Evolutionary conservation across 1,140 invertebrate genomes (phyloP), one percentile per base, ranked within the genome.

Genomic region (Drosophila nasuta): DNA sequence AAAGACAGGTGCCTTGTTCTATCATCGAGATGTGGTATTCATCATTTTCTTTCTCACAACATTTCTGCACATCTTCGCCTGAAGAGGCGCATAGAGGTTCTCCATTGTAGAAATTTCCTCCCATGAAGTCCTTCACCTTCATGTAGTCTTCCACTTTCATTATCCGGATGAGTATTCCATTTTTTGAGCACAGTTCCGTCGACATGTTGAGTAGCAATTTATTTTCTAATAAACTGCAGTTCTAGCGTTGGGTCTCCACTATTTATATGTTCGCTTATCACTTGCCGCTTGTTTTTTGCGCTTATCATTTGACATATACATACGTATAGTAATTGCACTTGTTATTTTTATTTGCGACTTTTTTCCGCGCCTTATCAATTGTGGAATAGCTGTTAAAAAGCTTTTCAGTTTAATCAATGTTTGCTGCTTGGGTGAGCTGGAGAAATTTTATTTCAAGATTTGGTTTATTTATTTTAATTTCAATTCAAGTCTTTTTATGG

Each of bases 81-180:
- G 60, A 69, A 3, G 64, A 65, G 2, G 59, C 64, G 1, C 60
- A 51, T 0, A 82, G 52, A 1, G 80, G 77, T 15, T 77, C 80
- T 0, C 57, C 66, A 8, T 54, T 68, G 13, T 48, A 74, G 41
- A 82, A 82, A 25, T 80, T 69, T 0, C 35, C 30, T 0, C 45
- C 41, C 43, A 80, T 45, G 11, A 80, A 68, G 1, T n/a, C 6
- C 41, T 82, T 80, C 0, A 77, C 51, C 6, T 28, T 10, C 6
- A 13, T 33, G 20, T 77, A 82, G 52, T 80, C 80, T 43, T 63
- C 28, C 20, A 41, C 46, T 5, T 6, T 58, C 75, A 82, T 80
- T 3, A 65, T 60, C n/a, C 80, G 66, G 0, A 82, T 65, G 3
- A 45, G 63, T 6, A 80, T 71, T 15, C 66, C 63, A 52, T 74